A percentile compares a stretch with the other conserved stretches of the same genome.
Evolutionary conservation across 2,888 invertebrate genomes (phyloP).

Genomic region (Caenorhabditis sp.): DNA sequence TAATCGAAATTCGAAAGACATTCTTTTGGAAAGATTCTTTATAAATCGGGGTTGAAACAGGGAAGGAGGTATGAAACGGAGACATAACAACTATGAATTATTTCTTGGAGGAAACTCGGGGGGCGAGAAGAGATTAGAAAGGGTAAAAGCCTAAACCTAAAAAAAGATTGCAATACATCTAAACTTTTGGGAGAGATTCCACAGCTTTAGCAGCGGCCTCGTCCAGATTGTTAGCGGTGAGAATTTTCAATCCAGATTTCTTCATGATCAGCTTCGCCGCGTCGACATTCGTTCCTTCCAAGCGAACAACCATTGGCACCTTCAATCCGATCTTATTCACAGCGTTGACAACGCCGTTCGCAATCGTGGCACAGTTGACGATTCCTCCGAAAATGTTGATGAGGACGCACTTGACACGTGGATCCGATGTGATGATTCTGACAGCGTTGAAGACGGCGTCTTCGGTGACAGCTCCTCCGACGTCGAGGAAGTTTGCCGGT

Average conservation of each 20-base stretch:
- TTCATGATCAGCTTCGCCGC: slow-evolving; percentile 91
- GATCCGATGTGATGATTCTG: slow-evolving; percentile 90
- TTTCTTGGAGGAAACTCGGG: slow-evolving; percentile 9
- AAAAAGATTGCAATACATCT: not conserved
- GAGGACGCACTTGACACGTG: slow-evolving; percentile 92
- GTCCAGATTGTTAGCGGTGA: slow-evolving; percentile 91
- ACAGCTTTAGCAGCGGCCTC: slow-evolving; percentile 95
- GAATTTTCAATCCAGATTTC: slow-evolving; percentile 91
- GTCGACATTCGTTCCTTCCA: slow-evolving; percentile 89
- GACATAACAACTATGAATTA: slow-evolving; percentile 31
- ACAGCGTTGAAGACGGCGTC: slow-evolving; percentile 92
- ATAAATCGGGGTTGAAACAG: slow-evolving; percentile 9
- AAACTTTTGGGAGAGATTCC: slow-evolving; percentile 37
- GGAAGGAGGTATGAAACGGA: not conserved
- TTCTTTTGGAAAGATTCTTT: not conserved
- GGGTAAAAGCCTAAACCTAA: slow-evolving; percentile 27
- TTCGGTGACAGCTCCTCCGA: slow-evolving; percentile 96
- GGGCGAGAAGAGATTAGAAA: slow-evolving; percentile 2
- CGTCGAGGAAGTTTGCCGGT: slow-evolving; percentile 98
- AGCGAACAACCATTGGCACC: slow-evolving; percentile 87
- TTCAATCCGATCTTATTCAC: slow-evolving; percentile 89
- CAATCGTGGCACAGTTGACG: slow-evolving; percentile 97
- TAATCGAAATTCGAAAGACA: too few species aligned
- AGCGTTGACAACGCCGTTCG: slow-evolving; percentile 94
- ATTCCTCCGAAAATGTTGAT: slow-evolving; percentile 99